phyloP scores from a whole-genome alignment of 1,140 invertebrate genomes.

The Bombus consobrinus region DNA sequence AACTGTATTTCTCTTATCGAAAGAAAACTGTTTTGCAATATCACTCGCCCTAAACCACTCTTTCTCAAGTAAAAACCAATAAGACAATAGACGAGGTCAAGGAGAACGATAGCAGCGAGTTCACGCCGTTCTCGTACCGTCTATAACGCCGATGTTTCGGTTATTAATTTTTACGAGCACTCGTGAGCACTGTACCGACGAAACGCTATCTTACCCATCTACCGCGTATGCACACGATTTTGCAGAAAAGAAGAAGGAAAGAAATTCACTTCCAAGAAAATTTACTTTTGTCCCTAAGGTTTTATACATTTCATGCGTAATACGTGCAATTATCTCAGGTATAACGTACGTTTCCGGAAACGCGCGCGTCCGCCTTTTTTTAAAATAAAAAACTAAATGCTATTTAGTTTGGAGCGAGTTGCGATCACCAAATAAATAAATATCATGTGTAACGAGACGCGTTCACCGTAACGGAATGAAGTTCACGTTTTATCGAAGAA shows the following conservation, averaged over 20 bases:
- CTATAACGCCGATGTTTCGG: slow-evolving; percentile 49
- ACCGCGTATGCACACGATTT: background rate
- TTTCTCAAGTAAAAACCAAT: slow-evolving; percentile 7
- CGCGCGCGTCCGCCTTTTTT: too few relatives aligned
- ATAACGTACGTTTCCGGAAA: background rate
- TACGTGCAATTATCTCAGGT: background rate
- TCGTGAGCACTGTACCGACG: background rate
- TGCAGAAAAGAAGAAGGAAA: too few relatives aligned
- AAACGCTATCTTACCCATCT: too few relatives aligned
- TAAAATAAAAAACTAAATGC: too few relatives aligned
- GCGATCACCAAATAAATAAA: background rate
- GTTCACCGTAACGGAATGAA: background rate
- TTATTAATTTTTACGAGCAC: slow-evolving; percentile 65
- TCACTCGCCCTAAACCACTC: background rate
- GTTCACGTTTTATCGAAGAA: background rate
- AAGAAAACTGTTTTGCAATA: background rate
- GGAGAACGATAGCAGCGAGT: background rate
- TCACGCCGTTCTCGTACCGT: background rate
- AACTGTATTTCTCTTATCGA: too few relatives aligned
- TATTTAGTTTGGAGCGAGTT: background rate
- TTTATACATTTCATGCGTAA: background rate
- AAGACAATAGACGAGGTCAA: slow-evolving; percentile 32
- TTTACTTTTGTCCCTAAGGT: background rate
- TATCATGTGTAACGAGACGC: slow-evolving; percentile 1
- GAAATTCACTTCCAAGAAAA: background rate